These are phyloP conservation scores for Pinctada fucata DNA, from an alignment of 2,888 invertebrate genomes.

Conservation along the genomic window DNA sequence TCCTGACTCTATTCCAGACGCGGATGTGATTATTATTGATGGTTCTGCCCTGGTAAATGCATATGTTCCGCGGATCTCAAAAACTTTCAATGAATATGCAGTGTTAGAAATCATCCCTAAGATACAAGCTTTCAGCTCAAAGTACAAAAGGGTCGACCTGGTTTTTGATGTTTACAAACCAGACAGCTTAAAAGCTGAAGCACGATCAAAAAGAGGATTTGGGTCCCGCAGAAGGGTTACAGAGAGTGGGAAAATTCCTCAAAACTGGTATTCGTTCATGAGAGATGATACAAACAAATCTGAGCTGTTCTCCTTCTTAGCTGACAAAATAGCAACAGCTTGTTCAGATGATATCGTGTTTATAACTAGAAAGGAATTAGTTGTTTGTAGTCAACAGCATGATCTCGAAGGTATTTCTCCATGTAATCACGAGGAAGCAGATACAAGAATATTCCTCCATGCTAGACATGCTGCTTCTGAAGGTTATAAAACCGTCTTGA, in stretches of 20 bases:
- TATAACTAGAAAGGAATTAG: too few relatives aligned
- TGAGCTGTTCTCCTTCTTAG: too few relatives aligned
- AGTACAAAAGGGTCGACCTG: conserved; percentile 13
- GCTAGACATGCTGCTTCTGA: not conserved
- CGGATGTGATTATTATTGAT: not conserved
- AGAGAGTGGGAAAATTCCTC: conserved; percentile 33
- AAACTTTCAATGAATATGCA: conserved; percentile 36
- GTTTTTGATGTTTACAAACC: conserved; percentile 19
- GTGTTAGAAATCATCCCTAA: conserved; percentile 19
- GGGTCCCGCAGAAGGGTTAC: conserved; percentile 39
- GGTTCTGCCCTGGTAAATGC: conserved; percentile 23
- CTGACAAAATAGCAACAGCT: too few relatives aligned
- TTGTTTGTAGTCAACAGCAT: not conserved
- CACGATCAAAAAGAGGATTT: conserved; percentile 34
- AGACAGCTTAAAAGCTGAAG: conserved; percentile 33
- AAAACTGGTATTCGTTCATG: conserved; percentile 43
- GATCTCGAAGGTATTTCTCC: not conserved
- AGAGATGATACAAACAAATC: conserved; percentile 40
- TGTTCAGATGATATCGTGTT: not conserved
- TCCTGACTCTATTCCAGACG: conserved; percentile 16
- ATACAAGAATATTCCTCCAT: conserved; percentile 37
- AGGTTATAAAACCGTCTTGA: conserved; percentile 19
- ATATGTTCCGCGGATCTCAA: conserved; percentile 13
- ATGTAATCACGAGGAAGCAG: conserved; percentile 48
- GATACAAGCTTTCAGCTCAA: conserved; percentile 22